Evolutionary conservation across 1,140 invertebrate genomes (phyloP).

Genomic region (Hestina assimilis): DNA sequence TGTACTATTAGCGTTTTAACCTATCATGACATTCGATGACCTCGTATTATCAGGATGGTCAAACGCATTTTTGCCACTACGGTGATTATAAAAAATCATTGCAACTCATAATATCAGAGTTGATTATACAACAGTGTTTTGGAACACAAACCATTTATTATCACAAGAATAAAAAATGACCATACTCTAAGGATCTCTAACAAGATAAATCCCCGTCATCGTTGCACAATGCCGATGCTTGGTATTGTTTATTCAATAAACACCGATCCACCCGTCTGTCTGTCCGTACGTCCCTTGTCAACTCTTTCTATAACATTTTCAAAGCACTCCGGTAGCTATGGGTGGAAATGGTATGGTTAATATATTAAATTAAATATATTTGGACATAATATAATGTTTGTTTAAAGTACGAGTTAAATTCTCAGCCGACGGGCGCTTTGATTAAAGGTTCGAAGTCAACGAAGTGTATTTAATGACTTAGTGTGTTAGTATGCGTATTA

Average conservation of each 20-base stretch:
- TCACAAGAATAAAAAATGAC: background rate
- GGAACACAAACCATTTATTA: too few species aligned
- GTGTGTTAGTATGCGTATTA: too few species aligned
- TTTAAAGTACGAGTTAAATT: background rate
- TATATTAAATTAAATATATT: conserved; percentile 7
- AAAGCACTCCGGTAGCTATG: conserved; percentile 22
- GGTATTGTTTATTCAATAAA: conserved; percentile 44
- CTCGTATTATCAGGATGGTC: too few species aligned
- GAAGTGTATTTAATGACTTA: too few species aligned
- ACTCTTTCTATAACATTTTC: conserved; percentile 32
- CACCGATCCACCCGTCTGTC: conserved; percentile 30
- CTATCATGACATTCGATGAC: too few species aligned
- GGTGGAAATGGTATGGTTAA: background rate
- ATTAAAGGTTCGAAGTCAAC: background rate
- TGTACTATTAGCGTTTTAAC: too few species aligned
- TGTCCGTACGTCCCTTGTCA: conserved; percentile 30
- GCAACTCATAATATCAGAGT: too few species aligned
- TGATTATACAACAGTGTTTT: too few species aligned
- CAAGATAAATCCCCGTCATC: conserved; percentile 25
- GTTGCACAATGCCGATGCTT: conserved; percentile 27
- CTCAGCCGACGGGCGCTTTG: background rate
- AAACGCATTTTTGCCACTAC: too few species aligned
- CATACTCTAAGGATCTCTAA: conserved; percentile 15
- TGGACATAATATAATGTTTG: background rate
- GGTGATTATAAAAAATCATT: too few species aligned